Percentiles rank a stretch among this genome's conserved stretches.
These are phyloP conservation scores for Eupithecia centaureata DNA, from an alignment of 2,888 invertebrate species.

Conservation along the genomic window DNA sequence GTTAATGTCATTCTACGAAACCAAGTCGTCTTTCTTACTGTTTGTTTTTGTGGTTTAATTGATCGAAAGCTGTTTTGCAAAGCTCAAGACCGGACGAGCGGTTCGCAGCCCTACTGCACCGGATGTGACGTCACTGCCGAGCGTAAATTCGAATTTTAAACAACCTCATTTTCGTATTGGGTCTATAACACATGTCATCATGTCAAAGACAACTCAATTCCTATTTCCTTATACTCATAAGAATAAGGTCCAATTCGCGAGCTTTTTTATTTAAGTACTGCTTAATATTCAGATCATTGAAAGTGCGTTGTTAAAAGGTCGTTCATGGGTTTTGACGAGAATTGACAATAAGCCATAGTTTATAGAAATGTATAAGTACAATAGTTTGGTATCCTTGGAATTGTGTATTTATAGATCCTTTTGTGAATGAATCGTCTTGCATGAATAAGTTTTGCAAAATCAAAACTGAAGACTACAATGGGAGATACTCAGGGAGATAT, in stretches of 20 bases:
- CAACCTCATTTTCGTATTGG: slow-evolving; percentile 76
- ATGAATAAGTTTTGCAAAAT: slow-evolving; percentile 32
- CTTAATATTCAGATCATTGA: slow-evolving; percentile 75
- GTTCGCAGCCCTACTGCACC: slow-evolving; percentile 46
- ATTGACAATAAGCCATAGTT: slow-evolving; percentile 57
- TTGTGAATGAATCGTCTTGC: slow-evolving; percentile 42
- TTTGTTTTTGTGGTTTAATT: slow-evolving; percentile 31
- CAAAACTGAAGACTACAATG: slow-evolving; percentile 10
- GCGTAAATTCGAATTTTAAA: slow-evolving; percentile 82
- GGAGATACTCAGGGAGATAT: too few species aligned
- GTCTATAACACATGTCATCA: slow-evolving; percentile 72
- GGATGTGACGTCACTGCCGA: slow-evolving; percentile 79
- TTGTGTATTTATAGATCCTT: slow-evolving; percentile 52
- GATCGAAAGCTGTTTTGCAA: slow-evolving; percentile 29
- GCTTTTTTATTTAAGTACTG: slow-evolving; percentile 46
- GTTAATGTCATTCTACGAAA: neutral
- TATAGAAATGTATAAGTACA: slow-evolving; percentile 47
- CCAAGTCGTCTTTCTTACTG: slow-evolving; percentile 7
- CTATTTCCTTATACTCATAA: slow-evolving; percentile 52
- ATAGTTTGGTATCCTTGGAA: slow-evolving; percentile 50
- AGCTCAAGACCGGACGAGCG: slow-evolving; percentile 58
- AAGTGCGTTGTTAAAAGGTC: slow-evolving; percentile 72
- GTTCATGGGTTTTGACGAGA: slow-evolving; percentile 67
- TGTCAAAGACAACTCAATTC: slow-evolving; percentile 47
- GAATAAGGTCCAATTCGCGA: slow-evolving; percentile 58